These are phyloP conservation scores for Cantharis lateralis DNA, from an alignment of 2,888 invertebrate species.

Conservation along the genomic window DNA sequence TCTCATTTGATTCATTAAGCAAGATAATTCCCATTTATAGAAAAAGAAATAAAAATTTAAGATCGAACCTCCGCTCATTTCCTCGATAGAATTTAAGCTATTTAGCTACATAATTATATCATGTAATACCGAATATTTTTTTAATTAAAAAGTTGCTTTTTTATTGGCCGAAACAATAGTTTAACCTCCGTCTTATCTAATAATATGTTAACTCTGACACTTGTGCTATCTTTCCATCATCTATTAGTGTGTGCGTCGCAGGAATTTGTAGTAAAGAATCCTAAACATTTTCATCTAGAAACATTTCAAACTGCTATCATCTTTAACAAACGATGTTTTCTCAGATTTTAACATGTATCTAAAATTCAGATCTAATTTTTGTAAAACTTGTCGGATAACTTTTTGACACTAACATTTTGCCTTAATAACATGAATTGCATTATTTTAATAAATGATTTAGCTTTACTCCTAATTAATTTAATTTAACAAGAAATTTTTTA, in stretches of 20 bases:
- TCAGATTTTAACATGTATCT: constrained; percentile 6
- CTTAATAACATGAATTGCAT: not conserved
- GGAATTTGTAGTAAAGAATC: constrained; percentile 25
- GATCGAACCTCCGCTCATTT: not conserved
- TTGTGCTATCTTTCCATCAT: constrained; percentile 26
- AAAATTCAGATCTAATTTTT: constrained; percentile 7
- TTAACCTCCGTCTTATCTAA: constrained; percentile 13
- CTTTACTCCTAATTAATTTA: not conserved
- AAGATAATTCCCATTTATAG: not conserved
- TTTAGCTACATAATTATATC: not conserved
- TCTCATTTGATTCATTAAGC: not conserved
- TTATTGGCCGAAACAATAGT: constrained; percentile 17
- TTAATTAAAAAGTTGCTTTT: constrained; percentile 2
- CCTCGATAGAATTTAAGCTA: not conserved
- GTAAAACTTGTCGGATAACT: not conserved
- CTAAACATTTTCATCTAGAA: constrained; percentile 25
- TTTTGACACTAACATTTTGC: not conserved
- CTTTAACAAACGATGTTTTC: constrained; percentile 15
- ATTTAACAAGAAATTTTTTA: not conserved
- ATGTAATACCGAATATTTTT: not conserved
- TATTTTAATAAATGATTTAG: not conserved
- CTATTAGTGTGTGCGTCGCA: constrained; percentile 23
- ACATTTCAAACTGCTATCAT: constrained; percentile 6
- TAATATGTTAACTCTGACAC: constrained; percentile 28
- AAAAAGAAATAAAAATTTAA: not conserved